A percentile compares a stretch with the other conserved stretches of the same genome.
Conservation (phyloP, 2,888 invertebrate species). For the Coelinius sp. region DNA sequence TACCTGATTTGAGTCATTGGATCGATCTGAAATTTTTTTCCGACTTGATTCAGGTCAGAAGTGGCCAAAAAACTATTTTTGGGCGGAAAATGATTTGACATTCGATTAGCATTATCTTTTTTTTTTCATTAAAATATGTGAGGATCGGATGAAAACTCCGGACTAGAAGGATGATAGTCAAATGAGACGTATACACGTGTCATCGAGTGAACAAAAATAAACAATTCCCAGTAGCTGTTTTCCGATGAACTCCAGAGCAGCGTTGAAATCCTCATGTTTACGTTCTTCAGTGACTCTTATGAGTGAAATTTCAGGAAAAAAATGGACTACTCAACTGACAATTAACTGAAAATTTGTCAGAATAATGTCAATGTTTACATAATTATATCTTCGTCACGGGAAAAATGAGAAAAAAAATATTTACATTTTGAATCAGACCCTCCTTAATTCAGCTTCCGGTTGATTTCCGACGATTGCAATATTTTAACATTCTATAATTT, state of each 20-base stretch:
- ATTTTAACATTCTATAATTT: too few species aligned
- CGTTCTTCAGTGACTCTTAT: constrained; percentile 36
- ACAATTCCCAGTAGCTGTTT: constrained; percentile 61
- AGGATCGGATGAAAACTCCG: not conserved
- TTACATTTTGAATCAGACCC: too few species aligned
- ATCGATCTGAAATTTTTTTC: too few species aligned
- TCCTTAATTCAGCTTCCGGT: not conserved
- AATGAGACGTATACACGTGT: constrained; percentile 48
- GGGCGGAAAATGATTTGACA: too few species aligned
- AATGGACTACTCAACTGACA: constrained; percentile 53
- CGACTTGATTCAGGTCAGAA: too few species aligned
- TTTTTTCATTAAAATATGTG: too few species aligned
- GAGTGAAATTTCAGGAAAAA: constrained; percentile 41
- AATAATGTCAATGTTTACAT: not conserved
- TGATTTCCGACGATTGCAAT: too few species aligned
- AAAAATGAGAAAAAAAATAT: constrained; percentile 15
- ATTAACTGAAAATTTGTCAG: not conserved
- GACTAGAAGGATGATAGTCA: not conserved
- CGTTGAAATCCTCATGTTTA: constrained; percentile 45
- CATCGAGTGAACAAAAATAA: constrained; percentile 47
- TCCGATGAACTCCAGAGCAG: constrained; percentile 59
- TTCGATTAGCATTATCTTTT: too few species aligned
- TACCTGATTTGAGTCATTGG: too few species aligned
- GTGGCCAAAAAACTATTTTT: too few species aligned
- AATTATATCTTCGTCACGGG: not conserved